Percentiles rank a stretch among this genome's conserved stretches.
Conservation (phyloP, 2,888 invertebrate genomes). For the Euzetes globulus region DNA sequence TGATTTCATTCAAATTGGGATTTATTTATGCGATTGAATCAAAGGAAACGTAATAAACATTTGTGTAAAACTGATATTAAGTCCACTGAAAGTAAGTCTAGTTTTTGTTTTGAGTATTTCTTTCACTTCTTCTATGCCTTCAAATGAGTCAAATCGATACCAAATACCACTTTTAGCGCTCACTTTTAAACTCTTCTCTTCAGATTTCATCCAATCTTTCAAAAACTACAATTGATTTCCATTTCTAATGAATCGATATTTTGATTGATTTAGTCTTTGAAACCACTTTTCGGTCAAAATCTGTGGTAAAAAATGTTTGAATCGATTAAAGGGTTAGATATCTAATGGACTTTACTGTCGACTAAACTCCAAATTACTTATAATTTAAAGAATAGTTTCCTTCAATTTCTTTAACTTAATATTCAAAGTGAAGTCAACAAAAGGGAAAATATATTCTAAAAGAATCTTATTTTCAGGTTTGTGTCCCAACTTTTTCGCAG, state of each 20-base stretch:
- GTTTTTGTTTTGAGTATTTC: constrained; percentile 6
- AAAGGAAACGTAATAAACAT: constrained; percentile 1
- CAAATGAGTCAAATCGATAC: background rate
- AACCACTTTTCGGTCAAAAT: background rate
- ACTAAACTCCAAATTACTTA: background rate
- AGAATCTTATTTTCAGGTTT: background rate
- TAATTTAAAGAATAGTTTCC: constrained; percentile 1
- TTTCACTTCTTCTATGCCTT: background rate
- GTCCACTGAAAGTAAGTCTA: constrained; percentile 25
- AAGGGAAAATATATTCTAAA: constrained; percentile 4
- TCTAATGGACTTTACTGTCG: background rate
- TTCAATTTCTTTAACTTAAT: background rate
- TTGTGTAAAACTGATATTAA: background rate
- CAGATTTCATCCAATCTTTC: background rate
- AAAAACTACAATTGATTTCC: background rate
- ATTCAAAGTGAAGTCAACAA: background rate
- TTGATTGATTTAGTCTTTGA: background rate
- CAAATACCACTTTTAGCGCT: constrained; percentile 4
- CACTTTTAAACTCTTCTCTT: constrained; percentile 5
- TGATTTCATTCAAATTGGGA: background rate
- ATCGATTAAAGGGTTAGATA: constrained; percentile 12
- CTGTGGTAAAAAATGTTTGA: background rate
- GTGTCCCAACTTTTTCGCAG: background rate
- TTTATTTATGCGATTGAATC: background rate
- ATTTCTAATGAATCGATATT: background rate